Evolutionary conservation across 1,140 invertebrate species (phyloP), one percentile per base, ranked within the genome.

Genomic region (Lutraria rhynchaena): DNA sequence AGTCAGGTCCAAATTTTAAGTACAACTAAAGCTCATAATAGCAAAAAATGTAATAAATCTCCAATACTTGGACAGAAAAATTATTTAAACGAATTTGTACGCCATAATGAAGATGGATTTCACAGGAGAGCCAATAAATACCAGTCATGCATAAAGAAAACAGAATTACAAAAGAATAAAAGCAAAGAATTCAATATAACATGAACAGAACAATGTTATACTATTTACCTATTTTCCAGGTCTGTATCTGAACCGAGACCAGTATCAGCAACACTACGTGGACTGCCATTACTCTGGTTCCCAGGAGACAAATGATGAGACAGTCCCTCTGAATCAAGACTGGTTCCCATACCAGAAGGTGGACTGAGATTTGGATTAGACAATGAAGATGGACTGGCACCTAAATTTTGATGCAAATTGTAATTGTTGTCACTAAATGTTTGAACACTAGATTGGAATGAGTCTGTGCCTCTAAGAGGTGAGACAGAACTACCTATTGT

Each of bases 211-310:
- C 2, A 29, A 60, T 5, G 27, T 35, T 35, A 61, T 11, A 29
- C 15, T 61, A 15, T 19, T 3, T 67, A 67, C 61, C 63, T 78
- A 57, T 22, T 31, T 41, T 81, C 77, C 2, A 71, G 51, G 55
- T 81, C 77, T 5, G 77, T 81, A 44, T 81, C 77, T 15, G 77
- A 81, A 27, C 77, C 77, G n/a, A 81, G 53, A 19, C 77, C 77
- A 29, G 77, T 81, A 31, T 81, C 77, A 15, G 77, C 67, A 3
- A 71, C 67, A 61, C 77, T 81, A 1, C 41, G 29, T 4, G 77
- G 77, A 71, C 77, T 81, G 31, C 33, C 27, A 31, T 46, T 71
- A 53, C 77, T 81, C 24, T 77, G 75, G 49, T 77, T 67, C 33
- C 77, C 67, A 31, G 77, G 65, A 37, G 77, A 81, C 65, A 81